These are phyloP conservation scores for Daktulosphaira vitifoliae DNA, from an alignment of 1,140 invertebrate species.

Conservation along the genomic window DNA sequence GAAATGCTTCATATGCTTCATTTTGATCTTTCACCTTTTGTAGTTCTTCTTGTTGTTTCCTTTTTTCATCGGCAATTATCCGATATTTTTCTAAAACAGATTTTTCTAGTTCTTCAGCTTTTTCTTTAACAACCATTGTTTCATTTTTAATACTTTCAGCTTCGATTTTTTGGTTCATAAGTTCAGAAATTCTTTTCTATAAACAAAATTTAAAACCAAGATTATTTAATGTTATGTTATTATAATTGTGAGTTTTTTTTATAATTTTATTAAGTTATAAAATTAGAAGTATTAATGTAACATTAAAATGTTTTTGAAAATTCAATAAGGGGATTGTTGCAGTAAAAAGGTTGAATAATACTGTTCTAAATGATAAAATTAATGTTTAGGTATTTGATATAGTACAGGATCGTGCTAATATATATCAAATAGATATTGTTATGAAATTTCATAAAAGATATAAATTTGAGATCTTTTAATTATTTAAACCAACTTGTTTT, in stretches of 20 bases:
- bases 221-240: not conserved
- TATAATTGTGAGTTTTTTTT: too few relatives aligned
- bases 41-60: slow-evolving; percentile 52
- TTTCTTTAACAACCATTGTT: slow-evolving; percentile 61
- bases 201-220: slow-evolving; percentile 34
- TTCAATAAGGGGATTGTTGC: too few relatives aligned
- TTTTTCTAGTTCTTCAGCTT: slow-evolving; percentile 63
- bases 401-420: too few relatives aligned
- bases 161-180: slow-evolving; percentile 63
- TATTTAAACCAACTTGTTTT: slow-evolving; percentile 58
- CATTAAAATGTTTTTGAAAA: too few relatives aligned
- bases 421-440: too few relatives aligned
- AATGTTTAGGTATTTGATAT: not conserved
- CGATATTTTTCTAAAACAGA: slow-evolving; percentile 68
- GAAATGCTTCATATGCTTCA: slow-evolving; percentile 64
- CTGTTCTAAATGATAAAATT: not conserved
- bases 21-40: slow-evolving; percentile 47
- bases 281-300: too few relatives aligned
- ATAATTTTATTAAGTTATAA: too few relatives aligned
- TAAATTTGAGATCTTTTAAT: too few relatives aligned
- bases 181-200: slow-evolving; percentile 53
- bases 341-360: not conserved
- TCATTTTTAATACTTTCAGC: slow-evolving; percentile 61
- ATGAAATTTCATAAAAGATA: too few relatives aligned
- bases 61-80: slow-evolving; percentile 43